phyloP scores from a whole-genome alignment of 2,113 vertebrate species.

The Sphaerodactylus townsendi region DNA sequence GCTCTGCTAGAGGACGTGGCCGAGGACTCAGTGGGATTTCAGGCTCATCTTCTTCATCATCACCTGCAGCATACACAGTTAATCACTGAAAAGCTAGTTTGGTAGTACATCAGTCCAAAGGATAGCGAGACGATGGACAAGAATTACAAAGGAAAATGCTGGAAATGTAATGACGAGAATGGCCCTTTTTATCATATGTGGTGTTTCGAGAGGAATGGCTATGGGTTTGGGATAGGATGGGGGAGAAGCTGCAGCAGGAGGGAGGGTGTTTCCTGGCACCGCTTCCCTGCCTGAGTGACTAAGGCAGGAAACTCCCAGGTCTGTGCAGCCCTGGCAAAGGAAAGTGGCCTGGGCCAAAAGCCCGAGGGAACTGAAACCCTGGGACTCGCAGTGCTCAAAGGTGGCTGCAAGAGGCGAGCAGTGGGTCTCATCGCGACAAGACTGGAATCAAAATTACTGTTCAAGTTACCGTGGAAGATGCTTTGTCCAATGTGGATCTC shows the following conservation, averaged over 20 bases:
- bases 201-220: conserved; percentile 28
- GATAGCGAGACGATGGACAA: no score
- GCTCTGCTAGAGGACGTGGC: conserved; percentile 92
- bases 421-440: background rate
- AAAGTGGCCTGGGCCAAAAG: conserved; percentile 53
- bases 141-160: no score
- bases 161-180: no score
- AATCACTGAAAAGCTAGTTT: conserved; percentile 8
- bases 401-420: background rate
- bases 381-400: background rate
- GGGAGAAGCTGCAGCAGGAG: conserved; percentile 70
- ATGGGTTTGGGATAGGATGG: conserved; percentile 58
- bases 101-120: no score
- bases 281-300: conserved; percentile 70
- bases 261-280: conserved; percentile 73
- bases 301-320: conserved; percentile 66
- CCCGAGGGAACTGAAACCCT: background rate
- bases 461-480: conserved; percentile 94
- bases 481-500: conserved; percentile 97
- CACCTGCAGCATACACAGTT: conserved; percentile 71
- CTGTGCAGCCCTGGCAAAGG: no score
- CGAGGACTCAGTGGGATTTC: conserved; percentile 92
- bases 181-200: no score
- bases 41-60: conserved; percentile 95
- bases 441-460: conserved; percentile 85